Conservation (phyloP, 2,888 invertebrate species). For the Hirtodrosophila trivittata region DNA sequence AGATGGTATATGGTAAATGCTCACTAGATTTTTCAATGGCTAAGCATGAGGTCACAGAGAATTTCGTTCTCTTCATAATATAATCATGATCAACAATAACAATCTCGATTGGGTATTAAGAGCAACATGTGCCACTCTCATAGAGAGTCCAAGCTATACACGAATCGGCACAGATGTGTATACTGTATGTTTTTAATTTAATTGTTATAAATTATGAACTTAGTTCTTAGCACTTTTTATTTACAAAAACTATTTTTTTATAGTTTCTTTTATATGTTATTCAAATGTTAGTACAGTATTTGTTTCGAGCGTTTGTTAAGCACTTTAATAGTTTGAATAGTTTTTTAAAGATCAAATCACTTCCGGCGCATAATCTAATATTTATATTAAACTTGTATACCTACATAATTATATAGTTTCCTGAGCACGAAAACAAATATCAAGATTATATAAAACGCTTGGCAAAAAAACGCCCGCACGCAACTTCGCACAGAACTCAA, state of each 20-base stretch:
- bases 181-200: conserved; percentile 1
- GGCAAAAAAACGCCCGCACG: conserved; percentile 62
- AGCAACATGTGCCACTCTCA: conserved; percentile 11
- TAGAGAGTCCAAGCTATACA: conserved; percentile 2
- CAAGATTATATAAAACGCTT: conserved; percentile 21
- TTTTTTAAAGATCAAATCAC: no score
- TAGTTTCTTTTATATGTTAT: no score
- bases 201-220: no score
- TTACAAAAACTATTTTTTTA: no score
- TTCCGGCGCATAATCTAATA: no score
- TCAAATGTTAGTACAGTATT: no score
- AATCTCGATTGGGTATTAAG: conserved; percentile 11
- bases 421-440: conserved; percentile 6
- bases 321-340: no score
- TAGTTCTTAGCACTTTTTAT: no score
- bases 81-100: conserved; percentile 44
- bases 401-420: no score
- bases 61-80: conserved; percentile 40
- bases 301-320: no score
- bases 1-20: conserved; percentile 56
- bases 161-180: neutral
- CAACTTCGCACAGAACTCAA: conserved; percentile 62
- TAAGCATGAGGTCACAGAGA: conserved; percentile 63
- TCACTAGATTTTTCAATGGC: conserved; percentile 38
- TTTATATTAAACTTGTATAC: no score